Conservation (phyloP, 2,113 vertebrate genomes). For the Pogona vitticeps region DNA sequence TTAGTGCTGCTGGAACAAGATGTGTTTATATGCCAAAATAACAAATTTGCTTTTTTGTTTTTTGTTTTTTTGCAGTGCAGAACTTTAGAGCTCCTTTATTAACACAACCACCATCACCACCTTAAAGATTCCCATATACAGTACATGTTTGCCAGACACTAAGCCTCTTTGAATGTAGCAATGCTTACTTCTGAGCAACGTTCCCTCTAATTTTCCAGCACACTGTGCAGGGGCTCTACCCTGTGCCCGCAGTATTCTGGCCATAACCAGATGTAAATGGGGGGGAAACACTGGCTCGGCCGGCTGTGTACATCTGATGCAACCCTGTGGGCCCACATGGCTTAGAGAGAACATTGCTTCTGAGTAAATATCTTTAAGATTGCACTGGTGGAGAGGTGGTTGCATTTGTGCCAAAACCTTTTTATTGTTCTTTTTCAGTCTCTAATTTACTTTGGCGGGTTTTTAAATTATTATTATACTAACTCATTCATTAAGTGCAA, state of each 20-base stretch:
- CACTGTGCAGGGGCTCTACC: no score
- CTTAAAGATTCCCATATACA: conserved; percentile 43
- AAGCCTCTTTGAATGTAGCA: neutral
- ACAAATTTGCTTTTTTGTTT: conserved; percentile 20
- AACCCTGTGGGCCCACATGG: no score
- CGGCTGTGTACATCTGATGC: no score
- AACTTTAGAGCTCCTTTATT: conserved; percentile 40
- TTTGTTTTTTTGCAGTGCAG: conserved; percentile 33
- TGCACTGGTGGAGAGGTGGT: neutral
- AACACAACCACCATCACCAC: conserved; percentile 34
- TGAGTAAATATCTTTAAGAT: neutral
- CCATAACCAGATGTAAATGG: no score
- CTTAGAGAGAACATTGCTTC: no score
- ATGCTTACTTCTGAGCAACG: neutral
- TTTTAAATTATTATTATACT: neutral
- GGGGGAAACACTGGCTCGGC: no score
- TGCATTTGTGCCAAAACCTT: neutral
- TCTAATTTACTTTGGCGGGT: neutral
- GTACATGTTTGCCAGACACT: neutral
- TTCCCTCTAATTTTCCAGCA: no score
- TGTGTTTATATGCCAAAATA: conserved; percentile 43
- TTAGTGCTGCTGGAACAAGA: conserved; percentile 28
- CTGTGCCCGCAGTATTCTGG: no score
- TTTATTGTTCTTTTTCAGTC: neutral
- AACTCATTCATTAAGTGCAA: neutral